These are phyloP conservation scores for Peromyscus melanophrys DNA, from an alignment of 2,797 vertebrate species.

Conservation along the genomic window DNA sequence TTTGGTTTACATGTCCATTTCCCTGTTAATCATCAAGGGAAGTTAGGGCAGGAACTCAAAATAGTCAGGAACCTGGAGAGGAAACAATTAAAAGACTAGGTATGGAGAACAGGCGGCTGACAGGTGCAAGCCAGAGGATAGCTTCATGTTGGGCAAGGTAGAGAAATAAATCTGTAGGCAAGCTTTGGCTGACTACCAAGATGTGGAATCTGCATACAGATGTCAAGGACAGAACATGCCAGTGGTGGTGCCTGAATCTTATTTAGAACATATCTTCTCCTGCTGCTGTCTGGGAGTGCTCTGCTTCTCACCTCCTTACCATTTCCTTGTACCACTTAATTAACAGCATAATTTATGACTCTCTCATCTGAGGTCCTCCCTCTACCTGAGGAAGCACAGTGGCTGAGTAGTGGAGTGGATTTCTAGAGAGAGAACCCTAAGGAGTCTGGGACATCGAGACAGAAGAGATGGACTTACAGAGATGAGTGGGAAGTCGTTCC, in stretches of 20 bases:
- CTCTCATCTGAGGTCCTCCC: conserved; percentile 62
- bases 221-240: conserved; percentile 74
- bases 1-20: too few relatives aligned
- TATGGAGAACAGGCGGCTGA: neutral
- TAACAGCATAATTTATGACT: conserved; percentile 78
- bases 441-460: neutral
- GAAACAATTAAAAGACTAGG: neutral
- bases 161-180: conserved; percentile 62
- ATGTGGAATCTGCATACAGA: conserved; percentile 60
- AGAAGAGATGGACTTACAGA: neutral
- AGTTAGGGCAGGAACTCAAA: too few relatives aligned
- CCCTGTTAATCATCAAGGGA: too few relatives aligned
- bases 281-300: conserved; percentile 64
- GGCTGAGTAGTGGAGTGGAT: conserved; percentile 56
- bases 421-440: conserved; percentile 20
- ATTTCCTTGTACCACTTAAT: conserved; percentile 30
- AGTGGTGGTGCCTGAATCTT: conserved; percentile 45
- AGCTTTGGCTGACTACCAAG: neutral
- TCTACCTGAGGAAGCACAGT: conserved; percentile 57
- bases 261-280: conserved; percentile 80
- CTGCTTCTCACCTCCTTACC: conserved; percentile 56
- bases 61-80: neutral
- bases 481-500: neutral
- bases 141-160: conserved; percentile 17
- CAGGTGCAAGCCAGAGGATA: neutral